These are phyloP conservation scores for Pogoniulus pusillus DNA, from an alignment of 2,797 vertebrate genomes.

Conservation along the genomic window DNA sequence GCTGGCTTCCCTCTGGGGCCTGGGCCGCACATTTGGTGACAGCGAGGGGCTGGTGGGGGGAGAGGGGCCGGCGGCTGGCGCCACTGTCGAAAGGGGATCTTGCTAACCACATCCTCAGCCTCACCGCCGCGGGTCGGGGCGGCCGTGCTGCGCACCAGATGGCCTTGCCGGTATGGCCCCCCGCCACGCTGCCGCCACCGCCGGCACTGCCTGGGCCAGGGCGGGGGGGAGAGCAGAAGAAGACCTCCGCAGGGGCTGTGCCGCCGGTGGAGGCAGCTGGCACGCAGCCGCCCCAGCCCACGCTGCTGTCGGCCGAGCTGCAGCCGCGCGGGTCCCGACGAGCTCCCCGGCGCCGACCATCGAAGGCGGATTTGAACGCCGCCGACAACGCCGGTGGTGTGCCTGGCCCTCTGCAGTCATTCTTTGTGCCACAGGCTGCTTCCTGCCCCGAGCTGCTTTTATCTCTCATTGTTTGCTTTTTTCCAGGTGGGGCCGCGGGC, in stretches of 20 bases:
- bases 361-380: not conserved
- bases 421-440: conserved; percentile 67
- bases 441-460: conserved; percentile 73
- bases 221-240: not conserved
- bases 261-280: not conserved
- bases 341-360: not conserved
- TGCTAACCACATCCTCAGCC: conserved; percentile 50
- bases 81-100: conserved; percentile 22
- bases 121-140: not conserved
- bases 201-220: not conserved
- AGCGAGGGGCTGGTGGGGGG: not conserved
- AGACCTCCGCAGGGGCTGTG: not conserved
- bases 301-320: not conserved
- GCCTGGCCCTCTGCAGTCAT: conserved; percentile 60
- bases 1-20: not conserved
- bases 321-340: not conserved
- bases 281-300: not conserved
- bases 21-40: conserved; percentile 4
- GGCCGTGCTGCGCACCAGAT: conserved; percentile 14
- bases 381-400: not conserved
- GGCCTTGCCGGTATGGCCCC: not conserved
- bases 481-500: conserved; percentile 67
- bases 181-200: not conserved
- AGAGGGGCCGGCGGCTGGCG: not conserved
- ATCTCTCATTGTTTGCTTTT: conserved; percentile 54